Evolutionary conservation across 2,113 vertebrate genomes (phyloP).

Genomic region (Melanerpes aurifrons): DNA sequence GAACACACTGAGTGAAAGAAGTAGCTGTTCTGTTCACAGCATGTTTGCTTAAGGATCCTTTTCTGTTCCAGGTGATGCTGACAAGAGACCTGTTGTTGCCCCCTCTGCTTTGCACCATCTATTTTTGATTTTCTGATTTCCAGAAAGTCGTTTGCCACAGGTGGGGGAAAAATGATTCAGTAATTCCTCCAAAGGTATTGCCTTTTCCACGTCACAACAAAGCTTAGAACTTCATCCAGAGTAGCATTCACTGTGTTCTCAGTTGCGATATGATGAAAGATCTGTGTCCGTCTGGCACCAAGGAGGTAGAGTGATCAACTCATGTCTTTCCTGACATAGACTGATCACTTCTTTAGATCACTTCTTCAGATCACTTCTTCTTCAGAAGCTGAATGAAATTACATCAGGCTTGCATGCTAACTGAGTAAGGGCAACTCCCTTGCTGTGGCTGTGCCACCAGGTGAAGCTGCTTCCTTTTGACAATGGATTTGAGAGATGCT

Average conservation of each 20-base stretch:
- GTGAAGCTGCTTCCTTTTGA: conserved; percentile 53
- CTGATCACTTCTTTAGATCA: neutral
- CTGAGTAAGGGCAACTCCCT: neutral
- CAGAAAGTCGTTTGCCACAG: neutral
- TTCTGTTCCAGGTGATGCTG: neutral
- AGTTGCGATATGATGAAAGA: neutral
- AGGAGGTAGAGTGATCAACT: neutral
- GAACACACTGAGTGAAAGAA: neutral
- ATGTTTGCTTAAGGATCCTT: neutral
- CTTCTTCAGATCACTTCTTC: neutral
- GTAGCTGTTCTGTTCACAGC: neutral
- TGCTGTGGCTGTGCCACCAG: neutral
- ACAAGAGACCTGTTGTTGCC: neutral
- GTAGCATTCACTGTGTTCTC: neutral
- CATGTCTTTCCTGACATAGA: neutral
- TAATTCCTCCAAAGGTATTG: neutral
- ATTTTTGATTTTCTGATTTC: neutral
- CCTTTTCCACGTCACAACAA: neutral
- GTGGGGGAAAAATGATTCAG: neutral
- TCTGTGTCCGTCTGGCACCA: neutral
- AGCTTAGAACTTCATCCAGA: neutral
- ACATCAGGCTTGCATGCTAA: neutral
- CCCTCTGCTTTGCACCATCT: neutral
- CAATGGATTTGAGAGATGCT: conserved; percentile 69
- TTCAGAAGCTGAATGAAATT: neutral